Percentiles rank a stretch among this genome's conserved stretches.
These are phyloP conservation scores for Macropis europaea DNA, from an alignment of 2,888 invertebrate genomes.

Conservation along the genomic window DNA sequence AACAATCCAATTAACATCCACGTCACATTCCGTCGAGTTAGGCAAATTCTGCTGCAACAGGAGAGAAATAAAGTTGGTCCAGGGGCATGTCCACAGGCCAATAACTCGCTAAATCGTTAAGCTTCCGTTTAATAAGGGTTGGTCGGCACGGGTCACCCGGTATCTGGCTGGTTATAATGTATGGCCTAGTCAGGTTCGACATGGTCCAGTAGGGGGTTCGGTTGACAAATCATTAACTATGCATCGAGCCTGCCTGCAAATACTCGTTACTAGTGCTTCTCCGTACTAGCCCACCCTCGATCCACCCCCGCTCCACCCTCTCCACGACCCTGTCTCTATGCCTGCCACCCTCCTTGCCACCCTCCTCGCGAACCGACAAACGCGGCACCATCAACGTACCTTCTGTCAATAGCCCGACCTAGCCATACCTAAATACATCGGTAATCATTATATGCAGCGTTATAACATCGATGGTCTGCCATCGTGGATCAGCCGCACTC, in stretches of 20 bases:
- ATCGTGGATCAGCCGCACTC: not conserved
- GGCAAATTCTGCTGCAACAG: no score
- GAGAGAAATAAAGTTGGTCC: no score
- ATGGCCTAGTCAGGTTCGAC: slow-evolving; percentile 76
- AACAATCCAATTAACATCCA: no score
- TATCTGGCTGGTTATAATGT: slow-evolving; percentile 75
- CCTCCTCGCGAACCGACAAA: slow-evolving; percentile 45
- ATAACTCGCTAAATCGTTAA: no score
- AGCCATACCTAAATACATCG: slow-evolving; percentile 67
- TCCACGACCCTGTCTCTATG: slow-evolving; percentile 38
- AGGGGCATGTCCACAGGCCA: no score
- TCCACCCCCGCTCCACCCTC: slow-evolving; percentile 35
- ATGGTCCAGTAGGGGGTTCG: slow-evolving; percentile 72
- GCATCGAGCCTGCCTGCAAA: slow-evolving; percentile 79
- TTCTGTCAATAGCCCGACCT: slow-evolving; percentile 49
- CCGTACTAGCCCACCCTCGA: slow-evolving; percentile 61
- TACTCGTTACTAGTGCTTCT: slow-evolving; percentile 78
- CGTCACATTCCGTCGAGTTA: no score
- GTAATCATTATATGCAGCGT: slow-evolving; percentile 68
- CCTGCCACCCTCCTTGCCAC: slow-evolving; percentile 25
- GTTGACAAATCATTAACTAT: slow-evolving; percentile 80
- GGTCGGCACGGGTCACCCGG: slow-evolving; percentile 59
- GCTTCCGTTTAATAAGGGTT: no score
- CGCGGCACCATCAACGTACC: slow-evolving; percentile 51
- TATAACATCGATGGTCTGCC: slow-evolving; percentile 45